Evolutionary conservation across 2,888 invertebrate genomes (phyloP).

Genomic region (Lepidocyrtinus sp.): DNA sequence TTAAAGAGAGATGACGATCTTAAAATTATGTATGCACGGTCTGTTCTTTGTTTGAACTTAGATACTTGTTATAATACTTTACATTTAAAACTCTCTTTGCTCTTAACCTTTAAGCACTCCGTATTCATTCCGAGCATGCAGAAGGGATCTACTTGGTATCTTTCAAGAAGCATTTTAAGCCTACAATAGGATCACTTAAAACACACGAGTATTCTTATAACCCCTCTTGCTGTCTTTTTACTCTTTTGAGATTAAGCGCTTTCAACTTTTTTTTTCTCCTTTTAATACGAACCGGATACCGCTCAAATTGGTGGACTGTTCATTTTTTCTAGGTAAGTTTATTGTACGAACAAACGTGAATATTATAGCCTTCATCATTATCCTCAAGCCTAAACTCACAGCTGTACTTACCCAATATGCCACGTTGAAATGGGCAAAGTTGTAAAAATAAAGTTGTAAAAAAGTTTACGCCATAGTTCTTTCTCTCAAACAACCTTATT

Average conservation of each 20-base stretch:
- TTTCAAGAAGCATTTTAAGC: conserved; percentile 23
- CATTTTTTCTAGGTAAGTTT: background rate
- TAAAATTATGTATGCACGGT: conserved; percentile 39
- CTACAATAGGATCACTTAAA: conserved; percentile 16
- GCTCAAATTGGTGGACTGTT: conserved; percentile 1
- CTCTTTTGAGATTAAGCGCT: conserved; percentile 28
- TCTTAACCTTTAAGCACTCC: conserved; percentile 13
- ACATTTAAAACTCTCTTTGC: conserved; percentile 11
- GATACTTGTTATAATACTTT: conserved; percentile 10
- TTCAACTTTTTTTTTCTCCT: conserved; percentile 32
- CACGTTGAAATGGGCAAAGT: conserved; percentile 50
- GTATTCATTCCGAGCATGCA: conserved; percentile 12
- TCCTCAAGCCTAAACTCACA: conserved; percentile 19
- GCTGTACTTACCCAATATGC: conserved; percentile 47
- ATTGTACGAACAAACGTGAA: background rate
- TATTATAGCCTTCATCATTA: conserved; percentile 19
- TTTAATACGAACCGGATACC: conserved; percentile 16
- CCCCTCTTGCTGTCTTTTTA: background rate
- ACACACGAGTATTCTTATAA: conserved; percentile 3
- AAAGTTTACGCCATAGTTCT: conserved; percentile 34
- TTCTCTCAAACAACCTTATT: conserved; percentile 6
- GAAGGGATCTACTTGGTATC: conserved; percentile 7
- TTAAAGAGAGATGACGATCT: conserved; percentile 5
- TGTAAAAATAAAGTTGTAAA: conserved; percentile 58
- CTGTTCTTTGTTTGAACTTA: conserved; percentile 33